Evolutionary conservation across 2,888 invertebrate species (phyloP).

Genomic region (Limnephilus marmoratus): DNA sequence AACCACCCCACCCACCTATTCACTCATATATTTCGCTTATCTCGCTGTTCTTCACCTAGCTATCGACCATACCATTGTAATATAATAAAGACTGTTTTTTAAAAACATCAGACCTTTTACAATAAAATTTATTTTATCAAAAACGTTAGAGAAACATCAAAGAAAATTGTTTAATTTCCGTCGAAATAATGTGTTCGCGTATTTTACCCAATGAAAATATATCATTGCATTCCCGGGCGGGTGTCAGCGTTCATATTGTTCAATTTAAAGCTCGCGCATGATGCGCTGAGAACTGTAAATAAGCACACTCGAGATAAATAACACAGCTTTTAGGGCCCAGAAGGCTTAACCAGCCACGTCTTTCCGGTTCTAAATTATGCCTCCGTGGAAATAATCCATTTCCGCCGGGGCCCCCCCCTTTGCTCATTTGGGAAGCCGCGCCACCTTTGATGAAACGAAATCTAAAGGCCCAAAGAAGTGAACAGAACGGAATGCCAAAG

Average conservation of each 20-base stretch:
- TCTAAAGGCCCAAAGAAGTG: constrained; percentile 26
- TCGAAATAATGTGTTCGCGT: not conserved
- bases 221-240: not conserved
- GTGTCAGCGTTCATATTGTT: not conserved
- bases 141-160: not conserved
- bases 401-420: not conserved
- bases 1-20: too few species aligned
- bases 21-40: too few species aligned
- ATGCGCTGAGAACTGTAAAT: not conserved
- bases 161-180: not conserved
- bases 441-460: constrained; percentile 24
- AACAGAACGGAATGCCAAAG: constrained; percentile 24
- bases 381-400: constrained; percentile 19
- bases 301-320: not conserved
- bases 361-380: not conserved
- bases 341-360: not conserved
- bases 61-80: not conserved
- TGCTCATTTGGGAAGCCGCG: constrained; percentile 9
- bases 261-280: not conserved
- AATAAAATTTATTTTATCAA: not conserved
- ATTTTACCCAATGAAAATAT: not conserved
- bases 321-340: not conserved
- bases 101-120: not conserved
- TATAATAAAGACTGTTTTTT: not conserved
- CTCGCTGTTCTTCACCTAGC: not conserved